These are phyloP conservation scores for Dallia pectoralis DNA, from an alignment of 2,797 vertebrate species.

Conservation along the genomic window DNA sequence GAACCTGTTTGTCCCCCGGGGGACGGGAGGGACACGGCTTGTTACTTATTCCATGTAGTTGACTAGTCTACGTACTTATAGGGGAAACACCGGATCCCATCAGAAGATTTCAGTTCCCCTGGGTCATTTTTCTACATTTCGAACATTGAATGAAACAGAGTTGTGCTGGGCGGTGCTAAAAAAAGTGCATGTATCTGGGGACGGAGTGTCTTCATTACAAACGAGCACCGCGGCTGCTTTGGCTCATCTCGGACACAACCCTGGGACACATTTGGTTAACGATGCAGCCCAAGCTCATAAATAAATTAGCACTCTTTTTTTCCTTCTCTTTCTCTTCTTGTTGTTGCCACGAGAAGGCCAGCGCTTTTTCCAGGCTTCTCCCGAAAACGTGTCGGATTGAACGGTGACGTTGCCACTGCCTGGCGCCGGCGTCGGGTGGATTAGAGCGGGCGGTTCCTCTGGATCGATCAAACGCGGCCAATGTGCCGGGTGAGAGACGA, in stretches of 20 bases:
- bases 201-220: slow-evolving; percentile 3
- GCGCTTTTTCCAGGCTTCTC: slow-evolving; percentile 35
- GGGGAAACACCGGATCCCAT: too few species aligned
- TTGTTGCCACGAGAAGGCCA: slow-evolving; percentile 52
- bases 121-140: not conserved
- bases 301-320: slow-evolving; percentile 8
- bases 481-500: slow-evolving; percentile 53
- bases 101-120: not conserved
- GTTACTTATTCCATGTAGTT: too few species aligned
- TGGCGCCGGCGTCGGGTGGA: slow-evolving; percentile 54
- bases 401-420: slow-evolving; percentile 62
- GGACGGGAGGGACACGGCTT: too few species aligned
- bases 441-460: slow-evolving; percentile 60
- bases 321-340: not conserved
- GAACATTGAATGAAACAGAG: not conserved
- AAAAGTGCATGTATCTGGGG: not conserved
- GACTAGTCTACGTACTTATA: too few species aligned
- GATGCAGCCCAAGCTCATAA: slow-evolving; percentile 37
- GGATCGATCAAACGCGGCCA: slow-evolving; percentile 58
- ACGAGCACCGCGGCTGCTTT: slow-evolving; percentile 4
- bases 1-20: too few species aligned
- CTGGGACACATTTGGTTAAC: slow-evolving; percentile 31
- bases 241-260: slow-evolving; percentile 15
- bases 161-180: not conserved
- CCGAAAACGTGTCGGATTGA: slow-evolving; percentile 56